phyloP scores from a whole-genome alignment of 2,797 vertebrate species.

The Melanotaenia boesemani region DNA sequence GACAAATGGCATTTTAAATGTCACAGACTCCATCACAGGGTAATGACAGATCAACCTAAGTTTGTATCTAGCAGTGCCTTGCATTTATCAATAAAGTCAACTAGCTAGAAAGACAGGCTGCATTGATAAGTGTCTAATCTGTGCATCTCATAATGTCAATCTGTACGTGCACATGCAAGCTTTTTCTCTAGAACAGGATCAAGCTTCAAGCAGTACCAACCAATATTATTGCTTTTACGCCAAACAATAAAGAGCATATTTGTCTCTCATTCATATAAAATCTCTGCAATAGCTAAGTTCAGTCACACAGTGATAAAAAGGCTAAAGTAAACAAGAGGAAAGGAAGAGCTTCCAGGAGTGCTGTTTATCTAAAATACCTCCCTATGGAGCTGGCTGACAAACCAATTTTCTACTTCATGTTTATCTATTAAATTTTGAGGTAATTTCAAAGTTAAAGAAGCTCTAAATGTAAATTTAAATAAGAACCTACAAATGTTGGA shows the following conservation, averaged over 20 bases:
- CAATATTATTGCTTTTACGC: neutral
- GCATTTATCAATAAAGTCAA: conserved; percentile 45
- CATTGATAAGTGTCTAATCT: conserved; percentile 26
- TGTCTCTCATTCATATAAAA: conserved; percentile 4
- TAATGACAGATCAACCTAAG: conserved; percentile 70
- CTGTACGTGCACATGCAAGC: neutral
- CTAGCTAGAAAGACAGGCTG: conserved; percentile 1
- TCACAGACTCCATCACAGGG: conserved; percentile 70
- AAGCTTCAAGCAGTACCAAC: neutral
- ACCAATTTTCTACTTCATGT: neutral
- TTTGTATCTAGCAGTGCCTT: conserved; percentile 36
- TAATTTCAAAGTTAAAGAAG: neutral
- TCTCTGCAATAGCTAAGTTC: conserved; percentile 5
- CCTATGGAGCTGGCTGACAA: neutral
- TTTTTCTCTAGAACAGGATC: neutral
- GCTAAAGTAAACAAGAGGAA: neutral
- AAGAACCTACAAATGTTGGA: neutral
- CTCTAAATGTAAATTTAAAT: neutral
- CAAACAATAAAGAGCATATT: neutral
- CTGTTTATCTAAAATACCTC: neutral
- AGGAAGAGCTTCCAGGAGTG: neutral
- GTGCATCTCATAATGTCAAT: conserved; percentile 26
- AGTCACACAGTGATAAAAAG: neutral
- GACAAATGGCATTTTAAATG: conserved; percentile 78
- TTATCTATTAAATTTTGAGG: conserved; percentile 2